These are phyloP conservation scores for Neelides sp. DNA, from an alignment of 1,140 invertebrate species.

Conservation along the genomic window DNA sequence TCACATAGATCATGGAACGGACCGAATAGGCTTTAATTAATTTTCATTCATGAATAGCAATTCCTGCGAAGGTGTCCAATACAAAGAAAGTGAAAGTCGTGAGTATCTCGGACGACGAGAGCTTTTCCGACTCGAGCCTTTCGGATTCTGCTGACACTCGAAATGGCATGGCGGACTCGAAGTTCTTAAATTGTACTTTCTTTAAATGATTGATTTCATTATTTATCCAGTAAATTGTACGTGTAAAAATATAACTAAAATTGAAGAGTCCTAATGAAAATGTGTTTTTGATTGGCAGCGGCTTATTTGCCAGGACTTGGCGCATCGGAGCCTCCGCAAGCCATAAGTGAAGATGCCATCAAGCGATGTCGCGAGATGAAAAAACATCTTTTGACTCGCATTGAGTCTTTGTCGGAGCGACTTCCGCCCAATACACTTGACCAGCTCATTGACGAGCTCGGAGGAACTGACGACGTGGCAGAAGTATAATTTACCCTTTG, in stretches of 20 bases:
- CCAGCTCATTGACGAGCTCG: slow-evolving; percentile 94
- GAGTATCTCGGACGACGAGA: too few relatives aligned
- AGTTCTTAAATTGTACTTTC: too few relatives aligned
- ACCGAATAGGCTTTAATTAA: too few relatives aligned
- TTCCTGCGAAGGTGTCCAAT: too few relatives aligned
- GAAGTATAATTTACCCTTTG: slow-evolving; percentile 47
- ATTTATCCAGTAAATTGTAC: slow-evolving; percentile 44
- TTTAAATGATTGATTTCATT: slow-evolving; percentile 24
- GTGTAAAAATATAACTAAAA: slow-evolving; percentile 52
- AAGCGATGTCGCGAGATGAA: slow-evolving; percentile 83
- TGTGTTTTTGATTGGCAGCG: slow-evolving; percentile 29
- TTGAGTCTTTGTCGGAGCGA: slow-evolving; percentile 73
- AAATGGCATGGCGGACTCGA: neutral
- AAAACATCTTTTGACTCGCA: slow-evolving; percentile 68
- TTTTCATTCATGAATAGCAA: too few relatives aligned
- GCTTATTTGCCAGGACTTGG: slow-evolving; percentile 25
- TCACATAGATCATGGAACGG: too few relatives aligned
- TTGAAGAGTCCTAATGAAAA: slow-evolving; percentile 24
- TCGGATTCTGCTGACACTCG: slow-evolving; percentile 13
- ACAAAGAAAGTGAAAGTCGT: too few relatives aligned
- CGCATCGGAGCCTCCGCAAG: slow-evolving; percentile 30
- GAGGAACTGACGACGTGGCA: slow-evolving; percentile 92
- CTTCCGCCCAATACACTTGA: slow-evolving; percentile 97
- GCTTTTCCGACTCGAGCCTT: slow-evolving; percentile 9
- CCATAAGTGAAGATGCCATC: slow-evolving; percentile 66